Conservation (phyloP, 2,797 vertebrate genomes). For the Rhincodon typus region DNA sequence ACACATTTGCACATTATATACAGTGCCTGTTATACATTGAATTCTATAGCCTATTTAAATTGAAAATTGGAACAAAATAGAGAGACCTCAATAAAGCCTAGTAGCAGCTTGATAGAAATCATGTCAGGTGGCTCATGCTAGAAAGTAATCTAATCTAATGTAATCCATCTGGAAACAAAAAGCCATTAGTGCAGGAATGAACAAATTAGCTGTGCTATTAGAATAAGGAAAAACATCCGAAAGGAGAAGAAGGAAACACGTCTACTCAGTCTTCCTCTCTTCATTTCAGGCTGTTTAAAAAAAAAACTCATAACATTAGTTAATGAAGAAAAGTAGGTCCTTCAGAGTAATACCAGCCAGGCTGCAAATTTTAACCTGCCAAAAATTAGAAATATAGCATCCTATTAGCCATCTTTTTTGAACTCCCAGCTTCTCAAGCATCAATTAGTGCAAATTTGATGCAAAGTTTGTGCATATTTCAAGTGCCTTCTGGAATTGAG, state of each 20-base stretch:
- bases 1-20: neutral
- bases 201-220: neutral
- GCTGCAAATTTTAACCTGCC: conserved; percentile 19
- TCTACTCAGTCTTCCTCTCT: neutral
- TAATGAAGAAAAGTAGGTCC: neutral
- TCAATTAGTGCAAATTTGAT: neutral
- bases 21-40: neutral
- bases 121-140: neutral
- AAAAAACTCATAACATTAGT: conserved; percentile 2
- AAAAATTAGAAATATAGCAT: neutral
- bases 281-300: neutral
- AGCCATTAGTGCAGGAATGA: conserved; percentile 4
- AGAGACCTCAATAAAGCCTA: neutral
- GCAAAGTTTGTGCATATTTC: neutral
- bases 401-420: neutral
- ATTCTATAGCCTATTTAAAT: neutral
- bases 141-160: no score
- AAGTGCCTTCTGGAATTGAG: neutral
- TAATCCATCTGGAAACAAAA: neutral
- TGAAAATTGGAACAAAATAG: neutral
- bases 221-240: neutral
- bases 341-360: neutral
- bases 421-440: neutral
- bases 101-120: neutral
- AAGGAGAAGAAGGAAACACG: neutral